Base-by-base conservation (phyloP, 2,888 invertebrate genomes). In the Notodonta ziczac region DNA sequence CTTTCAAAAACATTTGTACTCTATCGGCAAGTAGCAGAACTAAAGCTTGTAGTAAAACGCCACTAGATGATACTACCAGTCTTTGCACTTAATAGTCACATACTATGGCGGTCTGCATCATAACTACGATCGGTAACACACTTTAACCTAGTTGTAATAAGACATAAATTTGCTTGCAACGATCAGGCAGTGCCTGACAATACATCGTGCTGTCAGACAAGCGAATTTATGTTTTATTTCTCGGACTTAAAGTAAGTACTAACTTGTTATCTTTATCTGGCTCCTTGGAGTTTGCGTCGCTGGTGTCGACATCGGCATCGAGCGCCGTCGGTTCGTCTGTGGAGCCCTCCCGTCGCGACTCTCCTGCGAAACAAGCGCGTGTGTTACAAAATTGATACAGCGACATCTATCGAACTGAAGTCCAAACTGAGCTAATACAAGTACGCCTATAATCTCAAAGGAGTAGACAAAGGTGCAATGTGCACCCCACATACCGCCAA, bases 301-400 rank as follows among this genome's bases (percentile, higher is more conserved):
- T 85, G 39, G 84, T 77, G 67, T 91, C 93, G 46, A 80, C 78
- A 46, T 91, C 92, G 0, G 83, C 81, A 54, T 91, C 93, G 0
- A 88, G 86, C n/a, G 90, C 87, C 0, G 86, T 76, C 59, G 86
- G 86, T 70, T 93, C 93, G 12, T 93, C 93, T 0, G 88, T 87
- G 0, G 93, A 92, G 4, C 93, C 93, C 70, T 93, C 93, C 40
- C 93, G 81, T 56, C 87, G 80, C 12, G 91, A 82, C 65, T 93
- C 93, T 72, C 90, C 93, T 93, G 84, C 0, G 59, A 65, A 46
- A 46, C n/a, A 46, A 12, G 9, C 4, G n/a, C 46, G 42, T 1
- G 10, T 10, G 10, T 42, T 42, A 42, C 4, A 42, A 42, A 9
- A 42, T 42, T 42, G 42, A 4, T 42, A 42, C 42, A 42, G 42